Conservation (phyloP, 2,113 vertebrate genomes). For the Corydoras sp. region DNA sequence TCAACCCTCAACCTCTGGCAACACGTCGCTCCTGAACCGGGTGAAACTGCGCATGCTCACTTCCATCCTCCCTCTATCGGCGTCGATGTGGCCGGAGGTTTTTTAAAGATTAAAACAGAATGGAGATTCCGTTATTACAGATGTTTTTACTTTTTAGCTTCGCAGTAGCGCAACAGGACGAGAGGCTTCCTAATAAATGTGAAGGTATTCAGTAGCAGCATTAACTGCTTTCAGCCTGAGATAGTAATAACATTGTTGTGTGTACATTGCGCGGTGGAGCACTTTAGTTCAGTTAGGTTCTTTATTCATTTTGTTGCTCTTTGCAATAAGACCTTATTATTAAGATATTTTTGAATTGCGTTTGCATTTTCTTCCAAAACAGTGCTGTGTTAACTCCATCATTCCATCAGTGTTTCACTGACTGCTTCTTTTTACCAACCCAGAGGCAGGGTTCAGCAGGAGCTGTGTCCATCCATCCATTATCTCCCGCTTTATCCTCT, state of each 20-base stretch:
- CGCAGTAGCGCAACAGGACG: constrained; percentile 55
- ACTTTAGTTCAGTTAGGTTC: too few species aligned
- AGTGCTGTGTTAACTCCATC: too few species aligned
- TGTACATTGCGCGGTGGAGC: too few species aligned
- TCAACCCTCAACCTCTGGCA: not conserved
- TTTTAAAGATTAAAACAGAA: constrained; percentile 24
- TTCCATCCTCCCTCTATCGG: not conserved
- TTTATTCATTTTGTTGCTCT: too few species aligned
- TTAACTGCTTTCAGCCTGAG: not conserved
- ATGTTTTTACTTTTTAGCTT: constrained; percentile 44
- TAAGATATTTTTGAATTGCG: too few species aligned
- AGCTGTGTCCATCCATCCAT: too few species aligned
- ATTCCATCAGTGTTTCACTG: too few species aligned
- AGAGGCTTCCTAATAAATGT: constrained; percentile 76
- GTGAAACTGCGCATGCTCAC: constrained; percentile 51
- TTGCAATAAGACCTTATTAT: too few species aligned
- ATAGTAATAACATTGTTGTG: constrained; percentile 3
- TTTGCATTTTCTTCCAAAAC: too few species aligned
- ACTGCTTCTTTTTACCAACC: too few species aligned
- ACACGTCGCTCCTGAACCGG: not conserved
- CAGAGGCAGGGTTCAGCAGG: too few species aligned
- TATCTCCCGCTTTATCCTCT: too few species aligned
- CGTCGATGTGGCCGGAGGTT: constrained; percentile 57
- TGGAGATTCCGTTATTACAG: constrained; percentile 41
- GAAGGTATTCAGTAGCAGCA: constrained; percentile 63